A percentile compares a stretch with the other conserved stretches of the same genome.
These are phyloP conservation scores for Melanophora roralis DNA, from an alignment of 2,888 invertebrate species.

Conservation along the genomic window DNA sequence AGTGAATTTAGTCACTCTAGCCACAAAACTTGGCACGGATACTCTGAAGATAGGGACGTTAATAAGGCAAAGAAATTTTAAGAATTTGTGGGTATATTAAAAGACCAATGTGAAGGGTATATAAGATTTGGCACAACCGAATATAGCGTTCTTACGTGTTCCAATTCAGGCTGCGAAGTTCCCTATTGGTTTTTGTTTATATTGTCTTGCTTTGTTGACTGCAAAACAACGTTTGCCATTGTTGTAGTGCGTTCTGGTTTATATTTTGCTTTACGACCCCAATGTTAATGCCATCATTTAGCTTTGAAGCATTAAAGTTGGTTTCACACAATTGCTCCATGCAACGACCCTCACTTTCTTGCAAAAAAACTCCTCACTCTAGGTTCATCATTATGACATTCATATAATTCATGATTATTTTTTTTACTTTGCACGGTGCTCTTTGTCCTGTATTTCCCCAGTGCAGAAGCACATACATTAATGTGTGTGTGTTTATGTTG, in stretches of 20 bases:
- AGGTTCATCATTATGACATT: conserved; percentile 10
- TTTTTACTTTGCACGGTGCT: conserved; percentile 13
- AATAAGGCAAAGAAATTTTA: too few species aligned
- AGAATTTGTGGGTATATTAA: too few species aligned
- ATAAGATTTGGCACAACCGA: too few species aligned
- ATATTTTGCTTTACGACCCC: conserved; percentile 63
- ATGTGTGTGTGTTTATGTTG: background rate
- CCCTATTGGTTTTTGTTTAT: conserved; percentile 27
- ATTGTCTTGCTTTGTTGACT: conserved; percentile 32
- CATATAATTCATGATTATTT: conserved; percentile 38
- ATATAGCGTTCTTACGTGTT: too few species aligned
- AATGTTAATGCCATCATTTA: conserved; percentile 55
- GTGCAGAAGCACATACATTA: background rate
- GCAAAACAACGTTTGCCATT: conserved; percentile 35
- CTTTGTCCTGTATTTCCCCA: conserved; percentile 12
- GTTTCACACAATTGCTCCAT: conserved; percentile 27
- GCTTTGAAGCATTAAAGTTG: conserved; percentile 44
- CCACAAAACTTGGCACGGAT: too few species aligned
- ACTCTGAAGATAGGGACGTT: too few species aligned
- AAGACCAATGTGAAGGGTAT: too few species aligned
- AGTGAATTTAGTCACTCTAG: too few species aligned
- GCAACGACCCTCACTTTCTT: background rate
- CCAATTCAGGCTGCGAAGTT: conserved; percentile 54
- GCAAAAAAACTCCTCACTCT: background rate
- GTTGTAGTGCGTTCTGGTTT: conserved; percentile 46